Evolutionary conservation across 2,888 invertebrate genomes (phyloP).

Genomic region (Caenorhabditis drosophilae): DNA sequence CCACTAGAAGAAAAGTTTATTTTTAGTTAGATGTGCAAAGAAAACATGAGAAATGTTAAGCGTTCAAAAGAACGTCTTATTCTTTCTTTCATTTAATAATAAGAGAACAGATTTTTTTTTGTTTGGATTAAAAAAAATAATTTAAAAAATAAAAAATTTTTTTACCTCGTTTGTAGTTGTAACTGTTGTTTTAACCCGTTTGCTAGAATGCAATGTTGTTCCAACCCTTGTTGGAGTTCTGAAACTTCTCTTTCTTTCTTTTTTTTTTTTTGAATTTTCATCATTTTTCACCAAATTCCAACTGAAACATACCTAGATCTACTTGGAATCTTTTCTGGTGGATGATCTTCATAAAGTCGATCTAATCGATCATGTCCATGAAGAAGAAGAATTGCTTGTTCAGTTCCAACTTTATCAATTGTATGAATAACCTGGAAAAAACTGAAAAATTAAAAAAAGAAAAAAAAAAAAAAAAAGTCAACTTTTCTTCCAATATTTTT

Average conservation of each 20-base stretch:
- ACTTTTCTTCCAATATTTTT: slow-evolving; percentile 77
- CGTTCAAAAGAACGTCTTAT: too few relatives aligned
- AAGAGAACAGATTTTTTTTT: not conserved
- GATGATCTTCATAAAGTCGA: slow-evolving; percentile 32
- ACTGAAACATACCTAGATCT: slow-evolving; percentile 13
- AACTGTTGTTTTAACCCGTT: slow-evolving; percentile 27
- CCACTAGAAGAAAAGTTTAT: slow-evolving; percentile 28
- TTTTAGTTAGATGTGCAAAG: too few relatives aligned
- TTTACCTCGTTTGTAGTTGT: slow-evolving; percentile 2
- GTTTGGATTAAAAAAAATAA: not conserved
- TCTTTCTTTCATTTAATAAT: not conserved
- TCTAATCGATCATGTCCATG: slow-evolving; percentile 63
- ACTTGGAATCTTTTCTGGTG: slow-evolving; percentile 28
- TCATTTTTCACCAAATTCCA: not conserved
- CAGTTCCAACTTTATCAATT: slow-evolving; percentile 63
- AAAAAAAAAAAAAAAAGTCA: too few relatives aligned
- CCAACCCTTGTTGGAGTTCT: slow-evolving; percentile 31
- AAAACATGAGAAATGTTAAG: too few relatives aligned
- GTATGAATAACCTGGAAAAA: slow-evolving; percentile 68
- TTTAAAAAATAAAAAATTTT: not conserved
- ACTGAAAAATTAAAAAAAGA: too few relatives aligned
- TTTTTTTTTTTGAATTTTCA: not conserved
- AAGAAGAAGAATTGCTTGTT: slow-evolving; percentile 57
- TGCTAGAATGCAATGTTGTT: slow-evolving; percentile 21
- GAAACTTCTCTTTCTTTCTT: not conserved